A percentile compares a stretch with the other conserved stretches of the same genome.
phyloP scores from a whole-genome alignment of 2,888 invertebrate species.

The Dendrolimus houi region DNA sequence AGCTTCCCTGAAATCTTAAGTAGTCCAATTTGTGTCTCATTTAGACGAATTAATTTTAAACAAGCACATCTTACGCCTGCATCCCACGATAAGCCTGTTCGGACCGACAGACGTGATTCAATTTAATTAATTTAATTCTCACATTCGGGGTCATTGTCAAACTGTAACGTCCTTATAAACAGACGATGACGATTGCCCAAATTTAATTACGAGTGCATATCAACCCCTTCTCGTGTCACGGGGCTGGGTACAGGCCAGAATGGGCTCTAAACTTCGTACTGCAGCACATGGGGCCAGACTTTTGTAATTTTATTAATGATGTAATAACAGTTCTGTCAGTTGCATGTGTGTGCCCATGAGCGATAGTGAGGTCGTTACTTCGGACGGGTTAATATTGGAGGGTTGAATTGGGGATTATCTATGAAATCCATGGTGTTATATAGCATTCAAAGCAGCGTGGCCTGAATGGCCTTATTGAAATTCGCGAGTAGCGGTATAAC shows the following conservation, averaged over 20 bases:
- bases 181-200: constrained; percentile 61
- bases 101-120: constrained; percentile 49
- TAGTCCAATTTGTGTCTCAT: neutral
- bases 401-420: constrained; percentile 60
- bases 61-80: constrained; percentile 32
- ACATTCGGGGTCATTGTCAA: constrained; percentile 54
- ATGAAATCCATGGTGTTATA: constrained; percentile 41
- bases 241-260: constrained; percentile 26
- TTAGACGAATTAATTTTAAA: neutral
- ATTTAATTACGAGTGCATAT: constrained; percentile 58
- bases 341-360: constrained; percentile 71
- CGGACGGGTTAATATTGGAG: constrained; percentile 70
- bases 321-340: constrained; percentile 74
- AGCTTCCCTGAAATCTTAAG: neutral
- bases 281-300: constrained; percentile 63
- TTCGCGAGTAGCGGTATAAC: neutral
- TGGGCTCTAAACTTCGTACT: constrained; percentile 52
- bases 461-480: constrained; percentile 6
- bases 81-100: constrained; percentile 42
- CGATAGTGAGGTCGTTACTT: constrained; percentile 72
- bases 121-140: constrained; percentile 64
- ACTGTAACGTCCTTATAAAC: constrained; percentile 51
- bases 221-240: constrained; percentile 6
- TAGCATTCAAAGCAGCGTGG: constrained; percentile 26
- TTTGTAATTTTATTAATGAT: constrained; percentile 77